Percentiles rank a stretch among this genome's conserved stretches.
Conservation (phyloP, 1,140 invertebrate genomes). For the Agrilus planipennis region DNA sequence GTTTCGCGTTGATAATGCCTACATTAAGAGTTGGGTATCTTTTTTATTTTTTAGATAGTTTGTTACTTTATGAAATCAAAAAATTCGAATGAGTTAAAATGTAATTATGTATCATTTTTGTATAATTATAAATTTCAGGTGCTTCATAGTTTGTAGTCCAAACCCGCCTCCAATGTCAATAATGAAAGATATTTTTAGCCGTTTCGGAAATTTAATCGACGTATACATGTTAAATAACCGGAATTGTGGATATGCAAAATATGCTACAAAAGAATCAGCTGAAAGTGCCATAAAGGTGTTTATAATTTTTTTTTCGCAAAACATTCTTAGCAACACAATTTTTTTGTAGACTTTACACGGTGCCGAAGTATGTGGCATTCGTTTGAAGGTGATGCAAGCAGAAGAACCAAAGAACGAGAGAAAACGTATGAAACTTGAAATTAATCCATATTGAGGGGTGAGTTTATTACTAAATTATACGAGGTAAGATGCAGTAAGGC, state of each 20-base stretch:
- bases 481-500: no score
- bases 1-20: no score
- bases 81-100: no score
- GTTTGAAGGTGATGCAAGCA: conserved; percentile 79
- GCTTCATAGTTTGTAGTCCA: conserved; percentile 71
- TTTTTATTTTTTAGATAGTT: no score
- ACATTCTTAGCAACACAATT: conserved; percentile 2
- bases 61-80: no score
- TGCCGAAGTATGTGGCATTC: conserved; percentile 67
- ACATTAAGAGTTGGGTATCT: no score
- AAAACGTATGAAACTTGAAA: no score
- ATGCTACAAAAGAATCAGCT: conserved; percentile 64
- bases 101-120: no score
- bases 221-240: conserved; percentile 80
- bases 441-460: no score
- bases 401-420: conserved; percentile 55
- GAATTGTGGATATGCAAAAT: conserved; percentile 87
- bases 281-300: conserved; percentile 60
- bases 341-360: conserved; percentile 56
- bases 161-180: conserved; percentile 64
- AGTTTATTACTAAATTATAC: no score
- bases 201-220: conserved; percentile 88
- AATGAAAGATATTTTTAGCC: conserved; percentile 80
- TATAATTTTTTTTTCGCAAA: background rate
- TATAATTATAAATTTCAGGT: conserved; percentile 31